Percentiles rank a stretch among this genome's conserved stretches.
These are phyloP conservation scores for Ascidia mentula DNA, from an alignment of 23 tunicate genomes.

Conservation along the genomic window DNA sequence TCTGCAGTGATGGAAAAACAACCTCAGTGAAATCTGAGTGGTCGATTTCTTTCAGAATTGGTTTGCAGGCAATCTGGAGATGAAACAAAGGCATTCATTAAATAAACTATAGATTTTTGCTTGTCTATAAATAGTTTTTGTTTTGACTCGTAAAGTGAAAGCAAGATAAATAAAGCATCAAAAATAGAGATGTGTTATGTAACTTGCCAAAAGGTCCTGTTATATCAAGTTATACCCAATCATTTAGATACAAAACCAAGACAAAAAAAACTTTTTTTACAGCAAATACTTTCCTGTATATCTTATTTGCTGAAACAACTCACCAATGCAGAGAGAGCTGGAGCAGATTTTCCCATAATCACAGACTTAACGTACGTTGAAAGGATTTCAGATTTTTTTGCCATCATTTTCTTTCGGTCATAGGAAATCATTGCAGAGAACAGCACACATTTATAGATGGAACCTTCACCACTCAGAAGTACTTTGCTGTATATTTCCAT, in stretches of 20 bases:
- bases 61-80: constrained; percentile 42
- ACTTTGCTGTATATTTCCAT: constrained; percentile 18
- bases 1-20: constrained; percentile 75
- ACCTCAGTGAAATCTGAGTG: constrained; percentile 46
- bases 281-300: background rate
- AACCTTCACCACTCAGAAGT: constrained; percentile 8
- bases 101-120: background rate
- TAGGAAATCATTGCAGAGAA: constrained; percentile 16
- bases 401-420: background rate
- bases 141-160: background rate
- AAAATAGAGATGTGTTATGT: background rate
- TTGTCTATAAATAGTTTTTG: background rate
- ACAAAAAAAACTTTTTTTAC: background rate
- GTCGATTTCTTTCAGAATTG: constrained; percentile 34
- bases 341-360: constrained; percentile 16
- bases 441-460: constrained; percentile 23
- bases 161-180: background rate
- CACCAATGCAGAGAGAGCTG: constrained; percentile 29
- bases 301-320: background rate
- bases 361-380: constrained; percentile 18
- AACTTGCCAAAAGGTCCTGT: background rate
- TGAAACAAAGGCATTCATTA: background rate
- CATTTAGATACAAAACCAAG: background rate
- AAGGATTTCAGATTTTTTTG: constrained; percentile 8
- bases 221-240: too few species aligned